Percentiles rank a stretch among this genome's conserved stretches.
Conservation (phyloP, 2,113 vertebrate genomes). For the Xenus cinereus region DNA sequence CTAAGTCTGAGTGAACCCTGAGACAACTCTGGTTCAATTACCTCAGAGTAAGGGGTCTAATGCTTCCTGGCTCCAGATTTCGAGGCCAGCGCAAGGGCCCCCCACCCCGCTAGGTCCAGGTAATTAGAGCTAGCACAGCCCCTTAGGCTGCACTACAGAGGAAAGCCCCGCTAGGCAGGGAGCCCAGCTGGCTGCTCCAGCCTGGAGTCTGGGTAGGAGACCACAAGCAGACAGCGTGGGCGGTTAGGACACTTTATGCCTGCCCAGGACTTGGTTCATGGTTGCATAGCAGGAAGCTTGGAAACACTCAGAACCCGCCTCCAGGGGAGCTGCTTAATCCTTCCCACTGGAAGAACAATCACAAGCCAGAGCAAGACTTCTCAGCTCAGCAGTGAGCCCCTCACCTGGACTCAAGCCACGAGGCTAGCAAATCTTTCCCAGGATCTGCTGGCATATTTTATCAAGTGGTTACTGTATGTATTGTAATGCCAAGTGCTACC, state of each 20-base stretch:
- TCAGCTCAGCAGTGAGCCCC: background rate
- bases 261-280: background rate
- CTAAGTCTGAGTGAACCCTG: background rate
- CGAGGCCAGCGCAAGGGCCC: rapidly evolving
- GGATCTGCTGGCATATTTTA: background rate
- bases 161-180: rapidly evolving
- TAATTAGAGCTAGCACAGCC: background rate
- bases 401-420: background rate
- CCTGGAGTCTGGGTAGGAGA: background rate
- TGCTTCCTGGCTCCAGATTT: background rate
- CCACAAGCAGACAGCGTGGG: background rate
- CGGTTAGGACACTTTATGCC: background rate
- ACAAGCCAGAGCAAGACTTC: background rate
- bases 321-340: background rate
- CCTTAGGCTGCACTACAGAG: background rate
- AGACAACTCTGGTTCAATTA: background rate
- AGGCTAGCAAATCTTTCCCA: background rate
- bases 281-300: background rate
- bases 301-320: background rate
- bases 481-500: background rate
- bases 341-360: background rate
- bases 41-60: background rate
- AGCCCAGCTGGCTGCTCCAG: background rate
- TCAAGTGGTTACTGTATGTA: background rate
- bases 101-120: background rate